Base-by-base conservation (phyloP, 2,888 invertebrate species). In the Limenitis camilla region DNA sequence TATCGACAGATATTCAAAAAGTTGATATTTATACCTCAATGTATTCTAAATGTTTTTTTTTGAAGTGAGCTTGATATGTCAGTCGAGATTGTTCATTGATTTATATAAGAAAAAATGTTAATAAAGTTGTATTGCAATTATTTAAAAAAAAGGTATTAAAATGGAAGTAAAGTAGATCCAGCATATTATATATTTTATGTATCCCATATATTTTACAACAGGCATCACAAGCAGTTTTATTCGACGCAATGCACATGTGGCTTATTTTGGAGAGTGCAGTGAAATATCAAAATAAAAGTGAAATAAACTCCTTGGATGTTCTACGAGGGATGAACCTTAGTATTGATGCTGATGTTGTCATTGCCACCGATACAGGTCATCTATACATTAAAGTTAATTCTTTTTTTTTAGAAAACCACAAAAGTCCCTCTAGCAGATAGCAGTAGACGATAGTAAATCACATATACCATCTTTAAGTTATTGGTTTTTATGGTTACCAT, bases 231-330 rank as follows among this genome's bases (percentile, higher is more conserved):
- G 40, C 39, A 0, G 66, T 56, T 10, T 38, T 80, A 5, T 78
- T 84, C 19, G 80, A 81, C 42, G 66, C 69, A 0, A 60, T 58
- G 45, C 81, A 78, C 50, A 52, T 63, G 10, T 85, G 85, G 85
- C 60, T 85, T 0, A 60, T 82, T 5, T 30, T 76, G 1, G 54
- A 56, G 2, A 53, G 62, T 6, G 29, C 56, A 2, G 52, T 46
- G 6, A 35, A 45, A 0, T 41, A 56, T 10, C 5, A 40, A 0
- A 59, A 53, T 2, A 47, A 49, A 7, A 50, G 42, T 2, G 45
- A 52, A 1, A 32, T 45, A 8, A 61, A 59, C 33, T 61, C 71
- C 4, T 56, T 71, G 9, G 55, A 69, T 0, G 58, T 29, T 5
- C 74, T 81, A 53, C 56, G 54, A 40, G 29, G 54, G 4, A 65